Evolutionary conservation across 2,888 invertebrate genomes (phyloP).

Genomic region (Dascillus cervinus): DNA sequence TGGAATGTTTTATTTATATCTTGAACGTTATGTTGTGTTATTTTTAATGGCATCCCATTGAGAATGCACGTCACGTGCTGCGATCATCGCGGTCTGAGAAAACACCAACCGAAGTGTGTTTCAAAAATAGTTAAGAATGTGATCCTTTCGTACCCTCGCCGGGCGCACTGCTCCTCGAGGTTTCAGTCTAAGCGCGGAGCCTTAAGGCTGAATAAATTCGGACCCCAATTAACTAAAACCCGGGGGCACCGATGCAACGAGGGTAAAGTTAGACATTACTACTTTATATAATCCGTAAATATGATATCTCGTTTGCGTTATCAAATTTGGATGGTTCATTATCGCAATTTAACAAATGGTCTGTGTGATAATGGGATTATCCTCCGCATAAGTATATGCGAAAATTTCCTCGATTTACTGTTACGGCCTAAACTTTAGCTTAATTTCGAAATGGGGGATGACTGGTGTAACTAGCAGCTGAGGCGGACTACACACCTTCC

Average conservation of each 20-base stretch:
- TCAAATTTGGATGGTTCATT: slow-evolving; percentile 42
- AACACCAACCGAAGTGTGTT: slow-evolving; percentile 15
- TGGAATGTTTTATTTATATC: slow-evolving; percentile 19
- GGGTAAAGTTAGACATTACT: slow-evolving; percentile 35
- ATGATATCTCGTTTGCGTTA: slow-evolving; percentile 38
- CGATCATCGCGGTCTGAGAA: slow-evolving; percentile 17
- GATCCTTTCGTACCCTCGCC: slow-evolving; percentile 6
- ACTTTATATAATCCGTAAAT: slow-evolving; percentile 39
- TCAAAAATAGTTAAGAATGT: slow-evolving; percentile 19
- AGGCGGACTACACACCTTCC: no score
- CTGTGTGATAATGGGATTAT: slow-evolving; percentile 30
- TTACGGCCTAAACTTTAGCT: no score
- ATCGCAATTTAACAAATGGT: slow-evolving; percentile 41
- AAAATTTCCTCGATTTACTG: no score
- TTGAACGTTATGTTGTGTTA: slow-evolving; percentile 16
- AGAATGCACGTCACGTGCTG: slow-evolving; percentile 19
- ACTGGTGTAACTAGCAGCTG: no score
- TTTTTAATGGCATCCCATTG: slow-evolving; percentile 18
- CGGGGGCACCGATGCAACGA: slow-evolving; percentile 31
- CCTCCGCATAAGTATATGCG: no score
- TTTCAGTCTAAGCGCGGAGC: slow-evolving; percentile 19
- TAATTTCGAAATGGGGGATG: no score
- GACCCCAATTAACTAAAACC: slow-evolving; percentile 35
- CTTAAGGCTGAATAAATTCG: slow-evolving; percentile 36
- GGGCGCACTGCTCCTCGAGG: not conserved